phyloP scores from a whole-genome alignment of 2,888 invertebrate genomes.

The Pilophorus perplexus region DNA sequence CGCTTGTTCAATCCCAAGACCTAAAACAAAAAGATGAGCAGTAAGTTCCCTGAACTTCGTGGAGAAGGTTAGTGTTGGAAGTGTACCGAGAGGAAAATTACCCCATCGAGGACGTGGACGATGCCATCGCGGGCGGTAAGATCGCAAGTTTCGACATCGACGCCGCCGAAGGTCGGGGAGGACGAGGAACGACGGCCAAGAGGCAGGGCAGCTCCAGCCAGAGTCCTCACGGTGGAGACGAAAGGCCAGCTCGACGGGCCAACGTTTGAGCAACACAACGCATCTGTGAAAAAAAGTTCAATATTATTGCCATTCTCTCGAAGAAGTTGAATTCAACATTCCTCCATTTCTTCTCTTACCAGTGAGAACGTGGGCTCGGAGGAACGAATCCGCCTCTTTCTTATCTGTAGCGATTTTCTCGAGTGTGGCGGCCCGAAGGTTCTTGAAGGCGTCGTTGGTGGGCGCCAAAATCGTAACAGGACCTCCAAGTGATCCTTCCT shows the following conservation, averaged over 20 bases:
- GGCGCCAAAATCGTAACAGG: constrained; percentile 61
- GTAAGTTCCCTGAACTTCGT: no score
- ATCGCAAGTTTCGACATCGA: constrained; percentile 52
- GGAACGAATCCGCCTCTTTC: constrained; percentile 54
- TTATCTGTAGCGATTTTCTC: constrained; percentile 55
- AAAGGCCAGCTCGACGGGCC: constrained; percentile 52
- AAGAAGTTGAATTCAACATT: no score
- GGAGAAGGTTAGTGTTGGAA: no score
- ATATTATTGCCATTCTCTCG: neutral
- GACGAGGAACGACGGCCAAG: constrained; percentile 48
- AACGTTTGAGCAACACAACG: constrained; percentile 54
- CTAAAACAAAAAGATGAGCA: no score
- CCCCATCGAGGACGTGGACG: constrained; percentile 41
- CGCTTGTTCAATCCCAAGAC: neutral
- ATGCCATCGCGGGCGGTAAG: constrained; percentile 48
- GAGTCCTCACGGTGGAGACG: constrained; percentile 51
- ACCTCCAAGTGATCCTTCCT: constrained; percentile 19
- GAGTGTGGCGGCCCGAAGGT: constrained; percentile 55
- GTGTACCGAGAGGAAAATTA: neutral
- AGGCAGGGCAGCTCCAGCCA: constrained; percentile 49
- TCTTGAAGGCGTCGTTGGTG: constrained; percentile 57
- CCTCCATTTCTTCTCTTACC: constrained; percentile 32
- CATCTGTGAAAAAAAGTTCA: constrained; percentile 47
- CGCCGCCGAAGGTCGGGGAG: constrained; percentile 51
- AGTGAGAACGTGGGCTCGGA: constrained; percentile 56